Percentiles rank a stretch among this genome's conserved stretches.
These are phyloP conservation scores for Drosophila formosana DNA, from an alignment of 2,888 invertebrate genomes.

Conservation along the genomic window DNA sequence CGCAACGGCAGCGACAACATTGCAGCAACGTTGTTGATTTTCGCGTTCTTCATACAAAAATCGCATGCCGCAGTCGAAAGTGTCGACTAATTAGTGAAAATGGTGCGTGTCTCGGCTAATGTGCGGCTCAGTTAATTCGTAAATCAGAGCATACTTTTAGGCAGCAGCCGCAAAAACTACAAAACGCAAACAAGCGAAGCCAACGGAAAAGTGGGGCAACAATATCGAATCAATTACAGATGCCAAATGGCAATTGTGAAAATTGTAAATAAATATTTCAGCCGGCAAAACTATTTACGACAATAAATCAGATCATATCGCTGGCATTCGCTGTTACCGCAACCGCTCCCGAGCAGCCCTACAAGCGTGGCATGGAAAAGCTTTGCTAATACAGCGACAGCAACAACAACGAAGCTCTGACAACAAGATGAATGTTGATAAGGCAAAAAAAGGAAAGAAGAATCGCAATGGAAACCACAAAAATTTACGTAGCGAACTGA, in stretches of 20 bases:
- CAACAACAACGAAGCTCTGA: slow-evolving; percentile 56
- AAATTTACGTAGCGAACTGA: slow-evolving; percentile 45
- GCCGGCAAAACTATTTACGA: slow-evolving; percentile 59
- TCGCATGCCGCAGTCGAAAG: slow-evolving; percentile 54
- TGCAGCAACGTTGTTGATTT: slow-evolving; percentile 52
- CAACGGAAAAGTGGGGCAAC: slow-evolving; percentile 69
- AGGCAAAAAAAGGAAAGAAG: slow-evolving; percentile 38
- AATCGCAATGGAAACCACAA: slow-evolving; percentile 50
- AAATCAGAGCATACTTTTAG: slow-evolving; percentile 35
- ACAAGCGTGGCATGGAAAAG: slow-evolving; percentile 68
- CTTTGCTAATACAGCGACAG: slow-evolving; percentile 21
- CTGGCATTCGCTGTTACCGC: slow-evolving; percentile 27
- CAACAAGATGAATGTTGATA: slow-evolving; percentile 62
- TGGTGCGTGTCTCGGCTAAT: slow-evolving; percentile 39
- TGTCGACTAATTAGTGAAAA: slow-evolving; percentile 51
- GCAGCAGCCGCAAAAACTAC: slow-evolving; percentile 12
- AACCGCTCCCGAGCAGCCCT: slow-evolving; percentile 59
- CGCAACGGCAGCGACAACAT: slow-evolving; percentile 35
- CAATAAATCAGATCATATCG: slow-evolving; percentile 81
- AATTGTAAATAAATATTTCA: slow-evolving; percentile 83
- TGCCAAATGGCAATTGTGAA: slow-evolving; percentile 77
- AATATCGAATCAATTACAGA: slow-evolving; percentile 38
- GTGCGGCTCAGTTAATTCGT: not conserved
- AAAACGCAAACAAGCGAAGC: not conserved
- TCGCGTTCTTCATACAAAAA: slow-evolving; percentile 53